Evolutionary conservation across 1,140 invertebrate species (phyloP).

Genomic region (Plectus sambesii): DNA sequence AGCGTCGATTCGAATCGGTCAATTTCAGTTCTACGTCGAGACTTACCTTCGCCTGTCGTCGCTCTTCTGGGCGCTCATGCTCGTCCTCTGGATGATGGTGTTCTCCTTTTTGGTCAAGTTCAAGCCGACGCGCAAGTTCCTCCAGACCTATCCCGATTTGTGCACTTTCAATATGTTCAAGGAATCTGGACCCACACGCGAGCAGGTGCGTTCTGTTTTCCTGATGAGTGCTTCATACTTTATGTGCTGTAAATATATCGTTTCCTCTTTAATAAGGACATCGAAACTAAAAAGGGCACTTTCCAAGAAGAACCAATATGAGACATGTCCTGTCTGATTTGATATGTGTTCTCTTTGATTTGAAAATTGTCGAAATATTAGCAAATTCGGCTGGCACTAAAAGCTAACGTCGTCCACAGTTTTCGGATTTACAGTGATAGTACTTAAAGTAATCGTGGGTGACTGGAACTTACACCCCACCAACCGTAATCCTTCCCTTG

Average conservation of each 20-base stretch:
- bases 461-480: no score
- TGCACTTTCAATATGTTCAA: constrained; percentile 37
- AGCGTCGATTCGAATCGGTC: constrained; percentile 9
- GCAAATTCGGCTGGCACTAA: no score
- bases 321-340: no score
- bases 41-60: constrained; percentile 46
- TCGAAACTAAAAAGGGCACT: no score
- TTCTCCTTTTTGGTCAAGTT: constrained; percentile 59
- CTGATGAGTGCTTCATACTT: neutral
- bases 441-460: no score
- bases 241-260: constrained; percentile 4
- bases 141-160: constrained; percentile 38
- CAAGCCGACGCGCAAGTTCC: constrained; percentile 43
- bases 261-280: neutral
- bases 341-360: no score
- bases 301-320: no score
- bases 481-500: no score
- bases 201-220: constrained; percentile 27
- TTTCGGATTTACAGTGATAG: no score
- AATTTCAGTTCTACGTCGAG: constrained; percentile 21
- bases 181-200: constrained; percentile 31
- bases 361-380: no score
- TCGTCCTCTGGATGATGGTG: constrained; percentile 54
- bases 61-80: constrained; percentile 46
- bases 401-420: no score